Base-by-base conservation (phyloP, 30 jellyfish, hydroid and myxozoan species). In the Aurelia sp. region DNA sequence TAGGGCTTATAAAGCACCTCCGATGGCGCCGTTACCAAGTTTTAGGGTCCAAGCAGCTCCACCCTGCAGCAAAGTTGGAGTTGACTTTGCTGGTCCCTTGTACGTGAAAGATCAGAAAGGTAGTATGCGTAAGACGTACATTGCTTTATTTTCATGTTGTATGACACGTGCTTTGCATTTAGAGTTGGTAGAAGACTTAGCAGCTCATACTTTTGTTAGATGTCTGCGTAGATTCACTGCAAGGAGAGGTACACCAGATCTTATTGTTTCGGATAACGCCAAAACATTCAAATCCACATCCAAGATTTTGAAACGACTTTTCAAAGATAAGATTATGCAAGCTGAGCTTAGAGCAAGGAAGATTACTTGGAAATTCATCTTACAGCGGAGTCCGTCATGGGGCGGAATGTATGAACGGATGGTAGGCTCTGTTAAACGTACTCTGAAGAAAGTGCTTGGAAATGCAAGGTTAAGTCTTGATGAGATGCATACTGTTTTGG, bases 401-500 rank as follows among this genome's bases (percentile, higher is more conserved):
- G 91, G 91, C 13, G 91, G 91, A 13, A 8, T 22, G n/a, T 65
- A 19, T 80, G 86, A 80, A 63, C 57, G 91, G 22, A 8, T 48
- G 27, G 72, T 80, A 17, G 72, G 83, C 17, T n/a, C 12, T 31
- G 72, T 65, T 16, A 80, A 63, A 52, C 12, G 73, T 6, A 63
- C 52, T 24, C 50, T 66, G 24, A 64, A 80, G 24, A 80, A 61
- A 48, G 83, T 80, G 5, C 21, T 80, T 16, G 91, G 82, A 12
- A 80, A 24, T 40, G 82, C 91, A 4, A 64, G 71, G 40, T 9
- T 80, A 13, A 24, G 10, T 19, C 40, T 21, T 33, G 91, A 80
- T 35, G 91, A 80, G 51, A 21, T 80, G 15, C 33, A 20, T 80
- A 80, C 91, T 7, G 71, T 64, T 19, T n/a, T 80, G 16, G 48